A percentile compares a stretch with the other conserved stretches of the same genome.
Evolutionary conservation across 2,888 invertebrate species (phyloP).

Genomic region (Aelia acuminata): DNA sequence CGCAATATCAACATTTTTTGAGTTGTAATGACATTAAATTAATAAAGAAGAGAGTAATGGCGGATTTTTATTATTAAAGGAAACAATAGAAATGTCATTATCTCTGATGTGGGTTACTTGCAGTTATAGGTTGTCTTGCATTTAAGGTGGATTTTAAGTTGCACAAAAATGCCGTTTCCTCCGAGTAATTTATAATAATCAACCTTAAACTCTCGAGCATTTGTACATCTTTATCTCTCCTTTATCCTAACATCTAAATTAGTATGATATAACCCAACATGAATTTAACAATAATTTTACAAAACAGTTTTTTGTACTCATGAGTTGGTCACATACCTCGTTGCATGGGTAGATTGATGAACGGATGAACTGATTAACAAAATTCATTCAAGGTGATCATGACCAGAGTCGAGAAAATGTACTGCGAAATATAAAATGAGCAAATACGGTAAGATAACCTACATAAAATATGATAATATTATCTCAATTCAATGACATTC

Average conservation of each 20-base stretch:
- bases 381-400: slow-evolving; percentile 9
- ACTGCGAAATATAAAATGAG: not conserved
- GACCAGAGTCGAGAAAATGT: not conserved
- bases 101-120: too few relatives aligned
- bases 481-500: slow-evolving; percentile 33
- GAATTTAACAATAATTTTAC: too few relatives aligned
- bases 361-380: not conserved
- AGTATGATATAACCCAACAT: not conserved
- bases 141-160: too few relatives aligned
- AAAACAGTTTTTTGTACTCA: not conserved
- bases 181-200: not conserved
- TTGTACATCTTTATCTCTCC: not conserved
- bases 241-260: not conserved
- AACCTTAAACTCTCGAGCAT: not conserved
- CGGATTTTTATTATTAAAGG: too few relatives aligned
- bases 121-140: too few relatives aligned
- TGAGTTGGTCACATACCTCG: too few relatives aligned
- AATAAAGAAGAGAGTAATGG: too few relatives aligned
- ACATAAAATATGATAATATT: not conserved
- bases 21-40: too few relatives aligned
- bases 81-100: too few relatives aligned
- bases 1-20: too few relatives aligned
- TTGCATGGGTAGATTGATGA: not conserved
- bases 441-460: slow-evolving; percentile 34
- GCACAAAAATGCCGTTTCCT: too few relatives aligned